A percentile compares a stretch with the other conserved stretches of the same genome.
These are phyloP conservation scores for Thinocorus orbignyianus DNA, from an alignment of 2,113 vertebrate species.

Conservation along the genomic window DNA sequence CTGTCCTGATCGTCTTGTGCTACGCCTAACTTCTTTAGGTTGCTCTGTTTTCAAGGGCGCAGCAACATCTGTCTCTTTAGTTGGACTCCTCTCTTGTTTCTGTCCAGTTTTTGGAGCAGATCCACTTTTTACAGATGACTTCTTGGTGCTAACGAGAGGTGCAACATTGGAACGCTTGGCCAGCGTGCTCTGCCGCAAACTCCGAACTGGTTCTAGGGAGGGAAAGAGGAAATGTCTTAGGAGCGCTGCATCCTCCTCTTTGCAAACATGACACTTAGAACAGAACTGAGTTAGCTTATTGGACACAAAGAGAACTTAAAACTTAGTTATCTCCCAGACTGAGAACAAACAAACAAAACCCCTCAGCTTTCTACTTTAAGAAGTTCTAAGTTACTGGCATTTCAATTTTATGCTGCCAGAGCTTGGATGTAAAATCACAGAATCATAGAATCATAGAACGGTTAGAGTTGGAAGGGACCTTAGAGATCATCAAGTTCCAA, in stretches of 20 bases:
- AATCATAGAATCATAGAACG: too few species aligned
- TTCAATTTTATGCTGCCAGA: background rate
- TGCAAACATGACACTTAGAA: background rate
- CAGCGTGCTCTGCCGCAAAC: constrained; percentile 80
- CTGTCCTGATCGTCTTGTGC: constrained; percentile 51
- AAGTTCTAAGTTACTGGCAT: background rate
- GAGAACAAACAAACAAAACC: background rate
- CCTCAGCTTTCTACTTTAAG: background rate
- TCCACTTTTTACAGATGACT: constrained; percentile 71
- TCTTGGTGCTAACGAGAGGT: constrained; percentile 64
- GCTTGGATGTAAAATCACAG: background rate
- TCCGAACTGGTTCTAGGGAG: constrained; percentile 74
- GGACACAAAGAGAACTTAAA: background rate
- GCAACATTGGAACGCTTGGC: constrained; percentile 75
- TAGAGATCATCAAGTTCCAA: too few species aligned
- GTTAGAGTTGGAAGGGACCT: too few species aligned
- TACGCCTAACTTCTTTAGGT: constrained; percentile 66
- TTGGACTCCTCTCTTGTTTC: constrained; percentile 70
- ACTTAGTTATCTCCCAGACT: background rate
- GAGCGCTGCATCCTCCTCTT: background rate
- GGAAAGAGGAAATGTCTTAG: constrained; percentile 60
- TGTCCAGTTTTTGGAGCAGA: constrained; percentile 68
- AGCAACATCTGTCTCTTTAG: constrained; percentile 74
- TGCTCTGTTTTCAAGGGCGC: constrained; percentile 45
- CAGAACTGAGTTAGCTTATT: background rate